Evolutionary conservation across 2,888 invertebrate species (phyloP).

Genomic region (Celastrina argiolus): DNA sequence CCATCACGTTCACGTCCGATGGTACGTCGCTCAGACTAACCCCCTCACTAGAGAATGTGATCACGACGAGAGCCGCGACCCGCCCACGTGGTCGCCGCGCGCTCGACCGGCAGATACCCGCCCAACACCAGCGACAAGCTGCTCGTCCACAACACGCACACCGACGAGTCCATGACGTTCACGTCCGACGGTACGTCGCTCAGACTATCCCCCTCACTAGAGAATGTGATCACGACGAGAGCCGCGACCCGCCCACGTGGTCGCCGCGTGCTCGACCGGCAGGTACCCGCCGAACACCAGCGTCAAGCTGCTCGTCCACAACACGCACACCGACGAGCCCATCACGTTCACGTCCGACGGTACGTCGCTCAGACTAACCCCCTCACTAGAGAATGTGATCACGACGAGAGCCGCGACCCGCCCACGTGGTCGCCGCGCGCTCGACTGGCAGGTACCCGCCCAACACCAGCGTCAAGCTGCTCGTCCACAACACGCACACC

Average conservation of each 20-base stretch:
- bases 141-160: conserved; percentile 82
- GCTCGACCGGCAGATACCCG: conserved; percentile 88
- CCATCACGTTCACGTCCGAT: conserved; percentile 94
- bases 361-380: no score
- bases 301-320: conserved; percentile 90
- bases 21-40: conserved; percentile 83
- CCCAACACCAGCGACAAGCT: conserved; percentile 92
- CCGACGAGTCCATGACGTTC: conserved; percentile 86
- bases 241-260: conserved; percentile 90
- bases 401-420: conserved; percentile 90
- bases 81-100: conserved; percentile 91
- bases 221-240: conserved; percentile 85
- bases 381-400: no score
- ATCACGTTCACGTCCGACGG: conserved; percentile 95
- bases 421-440: conserved; percentile 92
- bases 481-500: conserved; percentile 82
- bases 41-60: no score
- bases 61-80: conserved; percentile 87
- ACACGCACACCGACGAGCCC: conserved; percentile 80
- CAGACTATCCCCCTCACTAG: no score
- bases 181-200: conserved; percentile 90
- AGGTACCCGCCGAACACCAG: conserved; percentile 87
- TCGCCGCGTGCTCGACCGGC: conserved; percentile 91
- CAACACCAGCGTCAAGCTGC: conserved; percentile 92
- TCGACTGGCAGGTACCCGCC: conserved; percentile 87